phyloP scores from a whole-genome alignment of 2,888 invertebrate genomes.

The Chymomyza amoena region DNA sequence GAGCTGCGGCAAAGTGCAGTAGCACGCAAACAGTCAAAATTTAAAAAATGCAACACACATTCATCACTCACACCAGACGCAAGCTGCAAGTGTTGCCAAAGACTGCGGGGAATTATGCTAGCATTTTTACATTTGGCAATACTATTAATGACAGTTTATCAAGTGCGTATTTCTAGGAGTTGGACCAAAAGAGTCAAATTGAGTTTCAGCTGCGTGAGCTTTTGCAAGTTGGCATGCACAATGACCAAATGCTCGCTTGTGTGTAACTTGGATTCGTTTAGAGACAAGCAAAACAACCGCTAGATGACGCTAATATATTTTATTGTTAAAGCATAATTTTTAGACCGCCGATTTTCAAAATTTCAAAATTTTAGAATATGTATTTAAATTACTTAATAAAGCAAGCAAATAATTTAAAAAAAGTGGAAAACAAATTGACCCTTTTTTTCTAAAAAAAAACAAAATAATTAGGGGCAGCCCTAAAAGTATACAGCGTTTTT shows the following conservation, averaged over 20 bases:
- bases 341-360: too few species aligned
- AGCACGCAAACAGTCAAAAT: slow-evolving; percentile 24
- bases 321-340: too few species aligned
- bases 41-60: slow-evolving; percentile 12
- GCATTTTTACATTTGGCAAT: slow-evolving; percentile 37
- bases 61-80: slow-evolving; percentile 27
- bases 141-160: not conserved
- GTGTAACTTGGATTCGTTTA: not conserved
- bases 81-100: slow-evolving; percentile 30
- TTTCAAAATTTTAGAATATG: too few species aligned
- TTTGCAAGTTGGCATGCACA: not conserved
- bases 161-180: not conserved
- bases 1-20: slow-evolving; percentile 17
- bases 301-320: not conserved
- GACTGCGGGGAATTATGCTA: slow-evolving; percentile 14
- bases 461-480: too few species aligned
- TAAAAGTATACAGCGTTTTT: too few species aligned
- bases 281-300: not conserved
- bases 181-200: slow-evolving; percentile 1
- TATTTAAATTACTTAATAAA: too few species aligned
- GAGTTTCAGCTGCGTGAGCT: not conserved
- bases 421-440: too few species aligned
- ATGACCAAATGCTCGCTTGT: not conserved
- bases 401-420: too few species aligned
- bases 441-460: too few species aligned